phyloP scores from a whole-genome alignment of 2,888 invertebrate species.

The Metopia argyrocephala region DNA sequence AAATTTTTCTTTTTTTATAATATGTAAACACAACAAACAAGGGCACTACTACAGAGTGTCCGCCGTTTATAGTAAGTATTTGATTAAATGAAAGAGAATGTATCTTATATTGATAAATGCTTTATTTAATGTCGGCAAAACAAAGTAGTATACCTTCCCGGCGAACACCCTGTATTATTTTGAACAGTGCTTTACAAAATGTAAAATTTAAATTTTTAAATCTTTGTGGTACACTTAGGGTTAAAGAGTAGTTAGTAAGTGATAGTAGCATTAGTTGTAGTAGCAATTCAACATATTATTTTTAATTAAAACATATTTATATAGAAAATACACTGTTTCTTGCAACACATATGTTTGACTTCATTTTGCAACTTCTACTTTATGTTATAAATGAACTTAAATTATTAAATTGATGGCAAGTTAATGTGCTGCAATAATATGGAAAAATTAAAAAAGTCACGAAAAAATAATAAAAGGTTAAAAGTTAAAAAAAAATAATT shows the following conservation, averaged over 20 bases:
- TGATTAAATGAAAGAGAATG: too few relatives aligned
- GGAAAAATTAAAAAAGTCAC: neutral
- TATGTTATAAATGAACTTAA: neutral
- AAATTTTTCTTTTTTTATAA: too few relatives aligned
- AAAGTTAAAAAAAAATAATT: neutral
- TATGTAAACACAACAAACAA: neutral
- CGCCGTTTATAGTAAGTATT: too few relatives aligned
- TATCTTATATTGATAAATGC: too few relatives aligned
- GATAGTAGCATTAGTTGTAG: neutral
- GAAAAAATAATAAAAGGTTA: neutral
- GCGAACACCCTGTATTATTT: too few relatives aligned
- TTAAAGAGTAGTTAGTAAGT: neutral
- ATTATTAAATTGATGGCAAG: too few relatives aligned
- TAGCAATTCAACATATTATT: neutral
- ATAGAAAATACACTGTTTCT: neutral
- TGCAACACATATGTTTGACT: neutral
- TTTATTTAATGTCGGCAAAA: too few relatives aligned
- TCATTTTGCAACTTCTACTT: conserved; percentile 20
- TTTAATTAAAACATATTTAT: conserved; percentile 10
- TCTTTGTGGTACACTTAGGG: neutral
- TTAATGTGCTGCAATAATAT: too few relatives aligned
- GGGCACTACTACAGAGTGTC: too few relatives aligned
- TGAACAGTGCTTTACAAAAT: too few relatives aligned
- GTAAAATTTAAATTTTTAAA: neutral
- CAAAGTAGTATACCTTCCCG: too few relatives aligned